phyloP scores from a whole-genome alignment of 2,888 invertebrate species.

The Acanthosepion lycidas region DNA sequence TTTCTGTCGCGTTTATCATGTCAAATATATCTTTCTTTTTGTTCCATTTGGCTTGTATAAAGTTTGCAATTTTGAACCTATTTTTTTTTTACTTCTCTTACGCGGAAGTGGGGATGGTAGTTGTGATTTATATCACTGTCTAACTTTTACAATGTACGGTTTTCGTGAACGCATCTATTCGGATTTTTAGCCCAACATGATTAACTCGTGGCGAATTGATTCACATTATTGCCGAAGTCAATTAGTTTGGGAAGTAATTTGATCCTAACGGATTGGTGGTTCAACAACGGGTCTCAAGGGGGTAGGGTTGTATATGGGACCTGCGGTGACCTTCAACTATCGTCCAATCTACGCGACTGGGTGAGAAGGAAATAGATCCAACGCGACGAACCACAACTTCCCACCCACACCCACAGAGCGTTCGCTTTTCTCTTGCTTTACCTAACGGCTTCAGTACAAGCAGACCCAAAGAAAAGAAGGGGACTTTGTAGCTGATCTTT shows the following conservation, averaged over 20 bases:
- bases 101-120: too few species aligned
- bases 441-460: neutral
- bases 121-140: too few species aligned
- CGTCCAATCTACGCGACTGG: neutral
- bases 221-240: neutral
- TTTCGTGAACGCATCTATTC: neutral
- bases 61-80: too few species aligned
- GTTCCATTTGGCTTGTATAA: too few species aligned
- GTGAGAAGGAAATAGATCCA: neutral
- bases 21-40: too few species aligned
- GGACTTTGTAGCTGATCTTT: neutral
- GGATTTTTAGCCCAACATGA: neutral
- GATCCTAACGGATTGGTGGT: neutral
- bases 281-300: neutral
- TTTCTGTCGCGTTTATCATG: too few species aligned
- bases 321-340: neutral
- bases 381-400: neutral
- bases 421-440: neutral
- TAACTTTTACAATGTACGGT: neutral
- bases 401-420: neutral
- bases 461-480: neutral
- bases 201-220: neutral
- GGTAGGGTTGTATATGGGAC: neutral
- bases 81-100: too few species aligned
- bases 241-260: conserved; percentile 22